Evolutionary conservation across 2,113 vertebrate species (phyloP).

Genomic region (Coregonus clupeaformis): DNA sequence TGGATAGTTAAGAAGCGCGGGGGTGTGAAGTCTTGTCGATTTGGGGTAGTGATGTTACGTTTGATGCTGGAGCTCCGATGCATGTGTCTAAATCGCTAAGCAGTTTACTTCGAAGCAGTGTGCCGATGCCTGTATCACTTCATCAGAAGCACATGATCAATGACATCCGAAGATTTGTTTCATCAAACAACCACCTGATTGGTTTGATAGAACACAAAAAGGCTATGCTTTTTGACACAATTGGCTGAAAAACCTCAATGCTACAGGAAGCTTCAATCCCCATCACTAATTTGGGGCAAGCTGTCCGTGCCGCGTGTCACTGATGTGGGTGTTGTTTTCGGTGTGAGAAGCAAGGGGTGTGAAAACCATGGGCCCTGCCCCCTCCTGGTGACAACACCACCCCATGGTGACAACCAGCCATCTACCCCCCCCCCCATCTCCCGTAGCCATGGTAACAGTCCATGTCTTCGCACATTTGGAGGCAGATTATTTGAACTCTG

Average conservation of each 20-base stretch:
- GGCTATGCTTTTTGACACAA: no score
- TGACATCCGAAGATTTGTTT: no score
- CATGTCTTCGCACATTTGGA: neutral
- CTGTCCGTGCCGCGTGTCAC: slow-evolving; percentile 26
- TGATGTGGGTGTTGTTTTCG: slow-evolving; percentile 45
- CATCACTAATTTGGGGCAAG: neutral
- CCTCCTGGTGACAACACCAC: slow-evolving; percentile 39
- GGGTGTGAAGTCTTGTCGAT: slow-evolving; percentile 6
- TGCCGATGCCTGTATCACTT: no score
- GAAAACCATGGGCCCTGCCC: slow-evolving; percentile 37
- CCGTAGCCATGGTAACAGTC: slow-evolving; percentile 46
- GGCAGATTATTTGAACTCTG: slow-evolving; percentile 48
- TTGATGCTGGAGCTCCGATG: no score
- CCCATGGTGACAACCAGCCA: slow-evolving; percentile 42
- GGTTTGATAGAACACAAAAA: no score
- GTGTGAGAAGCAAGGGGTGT: slow-evolving; percentile 34
- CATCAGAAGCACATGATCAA: no score
- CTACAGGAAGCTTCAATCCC: no score
- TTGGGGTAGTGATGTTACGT: neutral
- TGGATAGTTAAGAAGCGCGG: neutral
- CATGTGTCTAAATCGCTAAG: no score
- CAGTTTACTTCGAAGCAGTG: no score
- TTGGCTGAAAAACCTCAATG: no score
- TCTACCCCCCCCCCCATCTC: neutral
- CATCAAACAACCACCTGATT: no score